phyloP scores from a whole-genome alignment of 1,140 invertebrate species.

The Papilio glaucus region DNA sequence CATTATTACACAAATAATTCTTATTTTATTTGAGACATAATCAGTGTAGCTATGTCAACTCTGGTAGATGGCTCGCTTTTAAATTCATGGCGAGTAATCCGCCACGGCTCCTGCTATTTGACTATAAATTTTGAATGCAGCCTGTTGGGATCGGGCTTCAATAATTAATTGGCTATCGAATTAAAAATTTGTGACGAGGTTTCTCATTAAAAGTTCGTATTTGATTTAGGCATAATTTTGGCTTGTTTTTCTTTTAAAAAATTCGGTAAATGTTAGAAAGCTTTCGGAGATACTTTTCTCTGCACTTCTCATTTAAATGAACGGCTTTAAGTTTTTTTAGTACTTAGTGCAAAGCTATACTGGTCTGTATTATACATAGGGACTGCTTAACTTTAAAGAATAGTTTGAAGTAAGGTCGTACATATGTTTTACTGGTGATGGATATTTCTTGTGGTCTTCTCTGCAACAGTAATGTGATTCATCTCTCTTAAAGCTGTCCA shows the following conservation, averaged over 20 bases:
- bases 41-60: neutral
- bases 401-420: too few species aligned
- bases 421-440: too few species aligned
- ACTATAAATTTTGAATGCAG: constrained; percentile 14
- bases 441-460: too few species aligned
- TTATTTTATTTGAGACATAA: neutral
- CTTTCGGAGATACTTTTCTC: too few species aligned
- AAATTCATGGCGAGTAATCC: neutral
- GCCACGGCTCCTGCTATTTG: neutral
- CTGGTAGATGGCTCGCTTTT: neutral
- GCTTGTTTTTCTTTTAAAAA: neutral
- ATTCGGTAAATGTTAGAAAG: neutral
- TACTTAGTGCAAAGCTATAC: too few species aligned
- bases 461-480: too few species aligned
- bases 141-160: constrained; percentile 4
- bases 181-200: constrained; percentile 19
- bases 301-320: too few species aligned
- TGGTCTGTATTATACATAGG: too few species aligned
- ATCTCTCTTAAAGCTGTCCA: too few species aligned
- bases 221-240: neutral
- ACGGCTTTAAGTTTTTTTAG: too few species aligned
- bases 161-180: constrained; percentile 26
- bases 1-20: neutral
- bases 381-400: too few species aligned
- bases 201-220: neutral